These are phyloP conservation scores for Aplochiton taeniatus DNA, from an alignment of 2,797 vertebrate species.

Conservation along the genomic window DNA sequence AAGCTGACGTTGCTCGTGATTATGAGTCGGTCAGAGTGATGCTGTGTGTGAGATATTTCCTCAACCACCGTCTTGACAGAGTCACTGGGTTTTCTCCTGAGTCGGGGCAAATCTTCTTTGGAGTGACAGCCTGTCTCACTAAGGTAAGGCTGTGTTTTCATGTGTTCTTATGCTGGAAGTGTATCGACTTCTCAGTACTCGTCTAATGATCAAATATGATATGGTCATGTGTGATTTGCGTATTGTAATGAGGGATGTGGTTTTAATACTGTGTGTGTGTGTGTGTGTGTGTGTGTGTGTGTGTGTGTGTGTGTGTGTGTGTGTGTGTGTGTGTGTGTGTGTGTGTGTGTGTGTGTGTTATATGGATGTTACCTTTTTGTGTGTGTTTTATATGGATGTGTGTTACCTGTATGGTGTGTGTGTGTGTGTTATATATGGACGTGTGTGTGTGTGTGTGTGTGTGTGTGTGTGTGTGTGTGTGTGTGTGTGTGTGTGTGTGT, in stretches of 20 bases:
- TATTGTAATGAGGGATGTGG: too few relatives aligned
- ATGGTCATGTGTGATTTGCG: too few relatives aligned
- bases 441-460: too few relatives aligned
- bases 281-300: neutral
- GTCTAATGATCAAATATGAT: too few relatives aligned
- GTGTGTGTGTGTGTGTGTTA: neutral
- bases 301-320: neutral
- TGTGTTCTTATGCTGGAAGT: too few relatives aligned
- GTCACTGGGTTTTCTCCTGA: slow-evolving; percentile 98
- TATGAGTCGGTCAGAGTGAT: neutral
- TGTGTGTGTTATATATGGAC: too few relatives aligned
- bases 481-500: neutral
- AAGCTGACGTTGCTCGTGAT: neutral
- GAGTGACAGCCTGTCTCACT: slow-evolving; percentile 91
- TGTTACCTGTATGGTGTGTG: too few relatives aligned
- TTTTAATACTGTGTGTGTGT: neutral
- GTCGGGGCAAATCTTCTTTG: slow-evolving; percentile 93
- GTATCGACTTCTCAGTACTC: too few relatives aligned
- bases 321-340: neutral
- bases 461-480: neutral
- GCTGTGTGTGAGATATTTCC: slow-evolving; percentile 16
- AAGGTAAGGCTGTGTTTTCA: slow-evolving; percentile 77
- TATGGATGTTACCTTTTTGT: too few relatives aligned
- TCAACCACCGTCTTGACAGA: slow-evolving; percentile 78
- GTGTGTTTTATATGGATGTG: neutral